Conservation (phyloP, 1,140 invertebrate genomes). For the Aphaenogaster ashmeadi region DNA sequence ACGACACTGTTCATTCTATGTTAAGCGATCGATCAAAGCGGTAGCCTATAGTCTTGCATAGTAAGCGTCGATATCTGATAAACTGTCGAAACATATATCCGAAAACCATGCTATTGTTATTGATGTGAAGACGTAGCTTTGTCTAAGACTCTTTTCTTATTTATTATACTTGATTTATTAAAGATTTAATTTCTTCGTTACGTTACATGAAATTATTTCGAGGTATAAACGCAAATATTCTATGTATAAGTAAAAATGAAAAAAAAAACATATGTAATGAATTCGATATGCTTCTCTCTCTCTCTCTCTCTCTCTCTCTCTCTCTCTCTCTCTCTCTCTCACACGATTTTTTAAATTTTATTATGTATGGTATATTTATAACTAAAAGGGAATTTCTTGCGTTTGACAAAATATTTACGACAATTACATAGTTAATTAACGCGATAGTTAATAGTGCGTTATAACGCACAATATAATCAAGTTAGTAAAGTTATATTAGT, state of each 20-base stretch:
- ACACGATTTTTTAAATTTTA: background rate
- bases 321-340: background rate
- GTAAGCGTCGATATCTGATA: conserved; percentile 12
- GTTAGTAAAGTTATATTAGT: background rate
- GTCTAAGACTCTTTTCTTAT: conserved; percentile 1
- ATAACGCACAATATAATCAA: background rate
- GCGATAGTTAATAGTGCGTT: background rate
- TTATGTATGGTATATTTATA: background rate
- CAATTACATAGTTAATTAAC: background rate
- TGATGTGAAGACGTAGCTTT: background rate
- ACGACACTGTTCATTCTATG: conserved; percentile 41
- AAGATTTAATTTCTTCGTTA: background rate
- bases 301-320: background rate
- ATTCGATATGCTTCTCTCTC: background rate
- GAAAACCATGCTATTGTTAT: background rate
- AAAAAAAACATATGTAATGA: background rate
- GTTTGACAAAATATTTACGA: background rate
- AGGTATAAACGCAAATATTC: background rate
- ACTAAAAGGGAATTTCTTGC: background rate
- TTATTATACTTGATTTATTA: background rate
- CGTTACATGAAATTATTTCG: background rate
- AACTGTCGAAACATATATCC: background rate
- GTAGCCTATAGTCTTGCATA: background rate
- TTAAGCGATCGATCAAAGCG: conserved; percentile 41
- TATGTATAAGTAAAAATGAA: background rate